Evolutionary conservation across 2,888 invertebrate genomes (phyloP), one percentile per base, ranked within the genome.

Genomic region (Cerceris ruficornis): DNA sequence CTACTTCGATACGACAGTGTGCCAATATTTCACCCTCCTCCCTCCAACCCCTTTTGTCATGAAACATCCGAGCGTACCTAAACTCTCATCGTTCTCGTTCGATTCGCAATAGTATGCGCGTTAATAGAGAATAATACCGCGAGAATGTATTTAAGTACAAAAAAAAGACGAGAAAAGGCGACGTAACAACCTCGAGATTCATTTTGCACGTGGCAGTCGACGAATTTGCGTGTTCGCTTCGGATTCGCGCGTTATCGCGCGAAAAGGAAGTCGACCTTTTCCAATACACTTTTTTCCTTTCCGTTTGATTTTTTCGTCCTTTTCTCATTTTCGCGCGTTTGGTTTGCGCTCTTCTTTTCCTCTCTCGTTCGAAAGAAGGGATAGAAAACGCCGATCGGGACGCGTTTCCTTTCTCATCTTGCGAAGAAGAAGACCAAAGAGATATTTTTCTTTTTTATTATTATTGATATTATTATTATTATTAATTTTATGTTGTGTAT

Each of bases 1-100:
- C 81, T 82, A 80, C 81, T 87, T 85, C 85, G 86, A 89, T 88
- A 85, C 87, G 89, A 91, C 90, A 90, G 91, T 90, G 92, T 92
- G 92, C 92, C 92, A 92, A 92, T 86, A 87, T 89, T 68, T 80
- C 76, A 72, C 61, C 75, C 73, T n/a, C 46, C 46, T 11, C 46
- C 46, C 46, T 11, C 46, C 46, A 11, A 1, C 11, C 46, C 11
- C n/a, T n/a, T 11, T 11, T 11, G 9, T 52, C 52, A 9, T 2
- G 7, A n/a, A 68, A 70, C 64, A 79, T 75, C 84, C 75, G 72
- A 80, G 69, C 73, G 67, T 82, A 80, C 76, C 75, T 83, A 76
- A 76, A 58, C 17, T 50, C 42, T 49, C 39, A 49, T 15, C 61
- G 61, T 54, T 55, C 17, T 55, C 55, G 69, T 55, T 66, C 57